These are phyloP conservation scores for Crotalus helleri DNA, from an alignment of 2,113 vertebrate genomes.

Conservation along the genomic window DNA sequence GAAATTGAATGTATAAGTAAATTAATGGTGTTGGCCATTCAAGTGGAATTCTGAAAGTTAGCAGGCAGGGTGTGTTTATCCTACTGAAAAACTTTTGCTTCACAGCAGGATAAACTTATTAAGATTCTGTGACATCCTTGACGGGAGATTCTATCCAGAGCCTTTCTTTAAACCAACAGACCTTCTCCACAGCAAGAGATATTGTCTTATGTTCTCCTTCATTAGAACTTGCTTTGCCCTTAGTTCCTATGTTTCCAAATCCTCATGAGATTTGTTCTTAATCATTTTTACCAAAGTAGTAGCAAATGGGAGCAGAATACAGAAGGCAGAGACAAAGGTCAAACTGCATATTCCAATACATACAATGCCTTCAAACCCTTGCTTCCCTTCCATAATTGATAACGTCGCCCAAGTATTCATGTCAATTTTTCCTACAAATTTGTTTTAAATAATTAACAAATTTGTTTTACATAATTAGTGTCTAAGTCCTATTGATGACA, in stretches of 20 bases:
- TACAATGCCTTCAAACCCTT: not conserved
- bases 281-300: not conserved
- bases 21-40: conserved; percentile 23
- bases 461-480: not conserved
- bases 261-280: not conserved
- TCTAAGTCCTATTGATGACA: not conserved
- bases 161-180: not conserved
- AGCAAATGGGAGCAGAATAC: not conserved
- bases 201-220: not conserved
- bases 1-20: conserved; percentile 37
- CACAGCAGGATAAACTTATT: conserved; percentile 4
- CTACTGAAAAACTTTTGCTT: conserved; percentile 33
- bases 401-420: not conserved
- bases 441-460: not conserved
- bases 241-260: not conserved
- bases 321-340: not conserved
- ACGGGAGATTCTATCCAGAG: conserved; percentile 29
- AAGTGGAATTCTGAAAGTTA: conserved; percentile 31
- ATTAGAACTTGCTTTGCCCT: not conserved
- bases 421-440: not conserved
- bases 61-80: conserved; percentile 15
- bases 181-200: not conserved
- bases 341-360: not conserved
- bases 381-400: not conserved
- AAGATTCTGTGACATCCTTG: not conserved